A percentile compares a stretch with the other conserved stretches of the same genome.
Evolutionary conservation across 1,140 invertebrate species (phyloP).

Genomic region (Drosophila sproati): DNA sequence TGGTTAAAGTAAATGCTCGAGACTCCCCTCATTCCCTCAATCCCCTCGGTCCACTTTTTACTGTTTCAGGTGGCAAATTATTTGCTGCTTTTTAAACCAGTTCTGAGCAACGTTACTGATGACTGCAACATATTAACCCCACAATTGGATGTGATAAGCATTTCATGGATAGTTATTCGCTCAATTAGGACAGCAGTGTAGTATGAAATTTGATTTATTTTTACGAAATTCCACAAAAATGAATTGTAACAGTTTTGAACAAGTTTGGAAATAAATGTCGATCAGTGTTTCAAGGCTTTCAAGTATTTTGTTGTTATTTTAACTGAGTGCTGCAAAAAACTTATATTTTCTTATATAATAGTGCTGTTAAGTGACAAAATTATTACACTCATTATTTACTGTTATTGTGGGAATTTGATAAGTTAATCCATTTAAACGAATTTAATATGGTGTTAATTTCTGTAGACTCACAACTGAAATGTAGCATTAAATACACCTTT

Average conservation of each 20-base stretch:
- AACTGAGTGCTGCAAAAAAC: too few relatives aligned
- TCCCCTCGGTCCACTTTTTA: constrained; percentile 26
- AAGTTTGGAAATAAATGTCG: too few relatives aligned
- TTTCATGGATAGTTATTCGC: not conserved
- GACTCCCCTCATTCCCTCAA: constrained; percentile 16
- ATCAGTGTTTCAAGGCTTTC: too few relatives aligned
- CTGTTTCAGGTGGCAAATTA: constrained; percentile 24
- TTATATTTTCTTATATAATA: too few relatives aligned
- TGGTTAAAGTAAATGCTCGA: constrained; percentile 31
- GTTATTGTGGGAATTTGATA: too few relatives aligned
- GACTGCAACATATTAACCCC: constrained; percentile 21
- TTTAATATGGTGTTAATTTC: too few relatives aligned
- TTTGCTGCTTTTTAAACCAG: constrained; percentile 25
- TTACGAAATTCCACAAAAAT: not conserved
- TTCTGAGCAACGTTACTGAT: constrained; percentile 23
- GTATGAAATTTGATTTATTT: not conserved
- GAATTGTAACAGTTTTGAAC: not conserved
- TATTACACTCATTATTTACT: too few relatives aligned
- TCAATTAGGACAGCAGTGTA: not conserved
- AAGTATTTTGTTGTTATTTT: too few relatives aligned
- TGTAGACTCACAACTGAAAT: not conserved
- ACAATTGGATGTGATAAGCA: not conserved
- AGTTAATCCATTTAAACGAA: too few relatives aligned
- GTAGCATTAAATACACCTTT: not conserved
- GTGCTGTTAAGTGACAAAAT: too few relatives aligned